Evolutionary conservation across 2,888 invertebrate species (phyloP).

Genomic region (Petrolisthes cinctipes): DNA sequence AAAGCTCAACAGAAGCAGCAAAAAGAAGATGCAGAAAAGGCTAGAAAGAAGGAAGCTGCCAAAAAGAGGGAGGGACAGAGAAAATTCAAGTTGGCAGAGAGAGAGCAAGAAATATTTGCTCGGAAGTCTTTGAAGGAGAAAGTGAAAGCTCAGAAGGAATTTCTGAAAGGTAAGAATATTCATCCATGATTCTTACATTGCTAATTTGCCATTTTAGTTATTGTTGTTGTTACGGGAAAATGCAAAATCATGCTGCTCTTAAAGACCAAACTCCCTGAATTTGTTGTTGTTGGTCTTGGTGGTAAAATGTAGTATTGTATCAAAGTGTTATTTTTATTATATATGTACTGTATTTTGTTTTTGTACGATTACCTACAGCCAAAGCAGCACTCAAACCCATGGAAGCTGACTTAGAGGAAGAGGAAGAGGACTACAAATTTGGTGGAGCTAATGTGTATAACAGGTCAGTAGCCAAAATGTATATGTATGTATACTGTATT

Average conservation of each 20-base stretch:
- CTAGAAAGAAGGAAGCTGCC: conserved; percentile 6
- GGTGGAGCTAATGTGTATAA: conserved; percentile 58
- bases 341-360: no score
- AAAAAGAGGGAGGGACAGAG: conserved; percentile 29
- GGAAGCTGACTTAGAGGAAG: conserved; percentile 59
- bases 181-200: no score
- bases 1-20: conserved; percentile 1
- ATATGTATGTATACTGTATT: no score
- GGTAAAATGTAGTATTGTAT: no score
- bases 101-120: conserved; percentile 24
- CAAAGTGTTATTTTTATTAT: no score
- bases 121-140: conserved; percentile 36
- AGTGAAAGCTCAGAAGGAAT: conserved; percentile 37
- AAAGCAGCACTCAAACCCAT: conserved; percentile 26
- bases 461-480: conserved; percentile 27
- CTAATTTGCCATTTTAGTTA: no score
- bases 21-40: conserved; percentile 26
- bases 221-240: no score
- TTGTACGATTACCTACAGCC: not conserved
- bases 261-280: no score
- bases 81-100: conserved; percentile 32
- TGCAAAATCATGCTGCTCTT: no score
- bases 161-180: conserved; percentile 37
- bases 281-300: no score
- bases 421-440: conserved; percentile 60